Percentiles rank a stretch among this genome's conserved stretches.
These are phyloP conservation scores for Condylura cristata DNA, from an alignment of 2,113 vertebrate species.

Conservation along the genomic window DNA sequence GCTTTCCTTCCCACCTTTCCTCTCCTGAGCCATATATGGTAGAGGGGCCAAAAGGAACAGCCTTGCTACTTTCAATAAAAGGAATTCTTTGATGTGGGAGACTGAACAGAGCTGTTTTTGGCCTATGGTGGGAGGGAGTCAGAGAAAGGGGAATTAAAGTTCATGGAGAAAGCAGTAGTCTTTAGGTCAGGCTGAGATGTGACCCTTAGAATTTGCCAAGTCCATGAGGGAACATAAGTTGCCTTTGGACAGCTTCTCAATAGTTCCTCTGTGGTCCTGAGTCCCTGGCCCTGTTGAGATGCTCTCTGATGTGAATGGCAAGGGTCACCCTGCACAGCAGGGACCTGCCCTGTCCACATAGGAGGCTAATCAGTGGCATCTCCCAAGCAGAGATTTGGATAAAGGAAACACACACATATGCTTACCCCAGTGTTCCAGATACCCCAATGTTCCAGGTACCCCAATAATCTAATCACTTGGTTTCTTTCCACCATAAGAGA, in stretches of 20 bases:
- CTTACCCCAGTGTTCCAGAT: background rate
- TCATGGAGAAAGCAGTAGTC: constrained; percentile 65
- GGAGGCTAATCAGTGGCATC: constrained; percentile 24
- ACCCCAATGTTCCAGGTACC: background rate
- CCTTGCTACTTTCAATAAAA: constrained; percentile 76
- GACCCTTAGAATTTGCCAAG: constrained; percentile 81
- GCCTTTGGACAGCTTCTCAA: constrained; percentile 77
- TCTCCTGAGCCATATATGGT: constrained; percentile 58
- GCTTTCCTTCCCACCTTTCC: constrained; percentile 58
- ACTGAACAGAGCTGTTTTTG: constrained; percentile 51
- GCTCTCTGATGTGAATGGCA: constrained; percentile 55
- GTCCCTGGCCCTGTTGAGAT: background rate
- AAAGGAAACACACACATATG: background rate
- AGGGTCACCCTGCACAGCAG: background rate
- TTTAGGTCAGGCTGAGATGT: constrained; percentile 76
- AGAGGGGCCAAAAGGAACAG: constrained; percentile 40
- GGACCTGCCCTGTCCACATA: background rate
- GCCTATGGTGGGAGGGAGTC: constrained; percentile 62
- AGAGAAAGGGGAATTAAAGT: constrained; percentile 71
- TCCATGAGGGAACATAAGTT: constrained; percentile 69
- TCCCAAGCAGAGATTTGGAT: background rate
- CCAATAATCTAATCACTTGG: background rate
- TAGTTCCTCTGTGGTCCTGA: constrained; percentile 64
- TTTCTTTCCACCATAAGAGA: background rate
- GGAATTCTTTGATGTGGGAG: constrained; percentile 82